Conservation (phyloP, 2,888 invertebrate species). For the Erebia palarica region DNA sequence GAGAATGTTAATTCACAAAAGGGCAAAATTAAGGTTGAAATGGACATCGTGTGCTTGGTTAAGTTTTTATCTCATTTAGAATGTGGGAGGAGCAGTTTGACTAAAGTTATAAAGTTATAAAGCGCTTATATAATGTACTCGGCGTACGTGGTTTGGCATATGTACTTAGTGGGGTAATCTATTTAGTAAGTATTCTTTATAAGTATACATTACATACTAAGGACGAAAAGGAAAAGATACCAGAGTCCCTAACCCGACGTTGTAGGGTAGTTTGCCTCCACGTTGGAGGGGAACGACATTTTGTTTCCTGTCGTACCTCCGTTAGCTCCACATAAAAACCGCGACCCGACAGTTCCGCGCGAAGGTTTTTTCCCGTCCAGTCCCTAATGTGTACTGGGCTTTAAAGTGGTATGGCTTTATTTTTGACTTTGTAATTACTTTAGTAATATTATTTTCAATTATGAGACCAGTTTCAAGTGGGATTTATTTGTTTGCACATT, state of each 20-base stretch:
- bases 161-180: neutral
- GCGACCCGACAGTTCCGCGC: too few relatives aligned
- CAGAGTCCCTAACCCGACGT: too few relatives aligned
- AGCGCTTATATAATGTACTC: constrained; percentile 15
- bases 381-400: too few relatives aligned
- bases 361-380: too few relatives aligned
- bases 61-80: constrained; percentile 27
- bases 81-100: constrained; percentile 26
- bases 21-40: constrained; percentile 19
- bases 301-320: too few relatives aligned
- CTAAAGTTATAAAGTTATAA: constrained; percentile 28
- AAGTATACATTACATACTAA: neutral
- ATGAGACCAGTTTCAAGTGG: neutral
- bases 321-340: too few relatives aligned
- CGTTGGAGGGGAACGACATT: too few relatives aligned
- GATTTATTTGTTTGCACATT: neutral
- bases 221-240: neutral
- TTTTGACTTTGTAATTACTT: too few relatives aligned
- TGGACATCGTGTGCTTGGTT: neutral
- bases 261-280: too few relatives aligned
- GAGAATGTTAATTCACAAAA: constrained; percentile 13
- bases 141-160: neutral
- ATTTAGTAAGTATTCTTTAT: neutral
- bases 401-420: too few relatives aligned
- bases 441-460: too few relatives aligned